A percentile compares a stretch with the other conserved stretches of the same genome.
phyloP scores from a whole-genome alignment of 2,797 vertebrate genomes.

The Mionectes olivaceus region DNA sequence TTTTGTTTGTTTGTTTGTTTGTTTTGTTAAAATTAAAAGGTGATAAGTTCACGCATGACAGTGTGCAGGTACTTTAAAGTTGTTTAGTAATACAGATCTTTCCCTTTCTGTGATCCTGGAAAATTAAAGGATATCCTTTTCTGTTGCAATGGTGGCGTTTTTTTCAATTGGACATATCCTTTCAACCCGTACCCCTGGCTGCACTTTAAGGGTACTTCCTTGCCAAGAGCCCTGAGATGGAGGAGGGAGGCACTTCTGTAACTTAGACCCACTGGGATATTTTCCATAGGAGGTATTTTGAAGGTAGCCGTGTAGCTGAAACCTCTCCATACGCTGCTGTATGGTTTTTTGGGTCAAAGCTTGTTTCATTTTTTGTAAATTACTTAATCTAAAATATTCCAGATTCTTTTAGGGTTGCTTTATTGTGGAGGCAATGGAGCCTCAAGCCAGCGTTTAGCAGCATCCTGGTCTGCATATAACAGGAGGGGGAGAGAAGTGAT shows the following conservation, averaged over 20 bases:
- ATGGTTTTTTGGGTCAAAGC: not conserved
- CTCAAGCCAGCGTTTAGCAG: not conserved
- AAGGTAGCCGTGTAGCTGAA: not conserved
- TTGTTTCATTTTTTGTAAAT: not conserved
- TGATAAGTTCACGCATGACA: not conserved
- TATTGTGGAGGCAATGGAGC: not conserved
- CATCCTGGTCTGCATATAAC: not conserved
- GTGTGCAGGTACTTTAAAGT: not conserved
- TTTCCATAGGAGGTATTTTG: not conserved
- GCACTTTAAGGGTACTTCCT: not conserved
- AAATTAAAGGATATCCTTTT: slow-evolving; percentile 45
- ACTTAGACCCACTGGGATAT: not conserved
- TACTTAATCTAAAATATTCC: not conserved
- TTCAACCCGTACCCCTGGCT: not conserved
- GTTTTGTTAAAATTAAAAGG: not conserved
- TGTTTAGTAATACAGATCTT: not conserved
- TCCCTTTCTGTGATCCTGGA: not conserved
- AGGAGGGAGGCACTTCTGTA: not conserved
- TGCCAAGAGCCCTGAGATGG: not conserved
- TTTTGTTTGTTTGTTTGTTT: too few species aligned
- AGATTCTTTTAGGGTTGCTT: not conserved
- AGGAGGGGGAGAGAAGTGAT: not conserved
- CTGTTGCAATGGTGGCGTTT: not conserved
- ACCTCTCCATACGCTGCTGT: rapidly evolving
- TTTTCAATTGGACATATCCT: not conserved